Percentiles rank a stretch among this genome's conserved stretches.
These are phyloP conservation scores for Machimus atricapillus DNA, from an alignment of 2,888 invertebrate species.

Conservation along the genomic window DNA sequence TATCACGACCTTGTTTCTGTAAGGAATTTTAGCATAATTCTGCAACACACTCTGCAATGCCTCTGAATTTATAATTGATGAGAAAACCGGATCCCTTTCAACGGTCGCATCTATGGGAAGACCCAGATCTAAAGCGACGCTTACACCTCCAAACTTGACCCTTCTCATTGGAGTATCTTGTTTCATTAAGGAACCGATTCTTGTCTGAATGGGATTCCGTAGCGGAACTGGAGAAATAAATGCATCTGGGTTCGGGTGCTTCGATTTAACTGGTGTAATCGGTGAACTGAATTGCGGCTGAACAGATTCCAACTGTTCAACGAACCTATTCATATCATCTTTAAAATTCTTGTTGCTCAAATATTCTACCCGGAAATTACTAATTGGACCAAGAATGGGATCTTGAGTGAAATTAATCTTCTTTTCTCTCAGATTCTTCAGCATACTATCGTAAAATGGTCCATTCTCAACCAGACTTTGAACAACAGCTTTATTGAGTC, in stretches of 20 bases:
- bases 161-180: constrained; percentile 61
- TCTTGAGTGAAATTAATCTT: constrained; percentile 66
- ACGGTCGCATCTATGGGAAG: constrained; percentile 57
- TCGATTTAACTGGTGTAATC: constrained; percentile 48
- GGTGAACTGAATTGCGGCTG: constrained; percentile 48
- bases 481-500: constrained; percentile 66
- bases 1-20: constrained; percentile 34
- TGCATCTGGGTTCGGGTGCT: constrained; percentile 26
- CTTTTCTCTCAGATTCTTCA: constrained; percentile 65
- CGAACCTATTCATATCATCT: constrained; percentile 65
- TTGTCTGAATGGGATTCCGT: constrained; percentile 54
- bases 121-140: constrained; percentile 56
- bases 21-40: constrained; percentile 43
- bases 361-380: constrained; percentile 68
- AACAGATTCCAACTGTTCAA: constrained; percentile 46
- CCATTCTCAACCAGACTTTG: constrained; percentile 69
- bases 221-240: constrained; percentile 59
- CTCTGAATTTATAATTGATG: constrained; percentile 57
- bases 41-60: constrained; percentile 54
- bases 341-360: constrained; percentile 66
- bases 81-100: constrained; percentile 58
- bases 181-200: constrained; percentile 55
- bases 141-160: constrained; percentile 57
- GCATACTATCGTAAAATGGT: constrained; percentile 67
- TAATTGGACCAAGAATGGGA: constrained; percentile 67